Conservation (phyloP, 2,888 invertebrate genomes). For the Euphydryas editha region DNA sequence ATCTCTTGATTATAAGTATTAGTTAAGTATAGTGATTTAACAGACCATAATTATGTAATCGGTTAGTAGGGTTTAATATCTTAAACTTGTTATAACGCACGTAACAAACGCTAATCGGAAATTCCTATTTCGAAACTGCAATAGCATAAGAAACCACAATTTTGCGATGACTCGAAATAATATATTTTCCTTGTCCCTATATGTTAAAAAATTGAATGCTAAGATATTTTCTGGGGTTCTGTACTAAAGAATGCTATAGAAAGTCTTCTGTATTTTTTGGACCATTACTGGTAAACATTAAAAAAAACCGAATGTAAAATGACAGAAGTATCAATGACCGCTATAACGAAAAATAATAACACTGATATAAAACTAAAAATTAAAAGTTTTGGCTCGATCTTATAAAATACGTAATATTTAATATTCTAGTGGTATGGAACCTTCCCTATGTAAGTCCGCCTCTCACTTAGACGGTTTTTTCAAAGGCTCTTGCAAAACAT, state of each 20-base stretch:
- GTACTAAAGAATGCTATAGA: too few relatives aligned
- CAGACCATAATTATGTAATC: not conserved
- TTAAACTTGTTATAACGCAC: not conserved
- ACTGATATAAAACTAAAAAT: too few relatives aligned
- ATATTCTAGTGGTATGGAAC: too few relatives aligned
- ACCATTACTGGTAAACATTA: too few relatives aligned
- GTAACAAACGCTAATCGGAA: not conserved
- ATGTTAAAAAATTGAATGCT: not conserved
- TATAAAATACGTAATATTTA: too few relatives aligned
- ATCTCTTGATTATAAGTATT: not conserved
- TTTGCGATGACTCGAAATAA: not conserved
- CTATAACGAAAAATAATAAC: too few relatives aligned
- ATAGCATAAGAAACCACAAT: slow-evolving; percentile 14
- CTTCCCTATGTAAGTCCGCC: too few relatives aligned
- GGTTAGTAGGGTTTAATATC: not conserved
- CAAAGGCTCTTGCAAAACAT: slow-evolving; percentile 25
- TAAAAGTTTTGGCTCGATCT: too few relatives aligned
- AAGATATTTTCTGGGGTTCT: not conserved
- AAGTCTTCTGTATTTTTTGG: too few relatives aligned
- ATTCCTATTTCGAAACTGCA: not conserved
- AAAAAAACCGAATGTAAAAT: too few relatives aligned
- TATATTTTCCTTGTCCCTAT: slow-evolving; percentile 2
- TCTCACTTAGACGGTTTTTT: too few relatives aligned
- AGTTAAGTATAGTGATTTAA: not conserved
- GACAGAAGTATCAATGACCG: too few relatives aligned